Evolutionary conservation across 2,888 invertebrate species (phyloP).

Genomic region (Stomorhina lunata): DNA sequence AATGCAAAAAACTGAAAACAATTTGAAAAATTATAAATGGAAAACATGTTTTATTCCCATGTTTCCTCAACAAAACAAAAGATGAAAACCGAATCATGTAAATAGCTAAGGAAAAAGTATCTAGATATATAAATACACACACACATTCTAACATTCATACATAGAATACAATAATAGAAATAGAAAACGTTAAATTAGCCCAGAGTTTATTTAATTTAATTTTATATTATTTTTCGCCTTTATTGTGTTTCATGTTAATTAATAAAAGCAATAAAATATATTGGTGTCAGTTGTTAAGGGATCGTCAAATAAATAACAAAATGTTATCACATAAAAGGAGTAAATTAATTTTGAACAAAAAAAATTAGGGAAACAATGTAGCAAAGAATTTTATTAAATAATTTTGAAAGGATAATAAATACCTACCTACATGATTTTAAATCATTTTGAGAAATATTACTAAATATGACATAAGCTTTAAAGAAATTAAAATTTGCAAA

Average conservation of each 20-base stretch:
- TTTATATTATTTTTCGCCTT: conserved; percentile 6
- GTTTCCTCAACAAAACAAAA: conserved; percentile 23
- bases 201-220: conserved; percentile 10
- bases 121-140: not conserved
- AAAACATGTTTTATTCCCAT: conserved; percentile 52
- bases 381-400: too few species aligned
- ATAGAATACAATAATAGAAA: not conserved
- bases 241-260: conserved; percentile 47
- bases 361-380: not conserved
- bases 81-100: too few species aligned
- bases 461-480: too few species aligned
- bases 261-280: conserved; percentile 60
- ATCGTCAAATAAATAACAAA: conserved; percentile 30
- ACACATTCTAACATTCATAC: not conserved
- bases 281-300: conserved; percentile 58
- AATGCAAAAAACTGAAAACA: conserved; percentile 52
- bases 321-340: conserved; percentile 1
- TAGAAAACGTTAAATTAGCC: conserved; percentile 17
- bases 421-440: too few species aligned
- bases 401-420: too few species aligned
- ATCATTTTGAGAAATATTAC: too few species aligned
- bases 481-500: too few species aligned
- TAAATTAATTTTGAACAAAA: conserved; percentile 10
- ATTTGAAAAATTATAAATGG: conserved; percentile 57
- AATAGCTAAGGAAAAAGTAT: too few species aligned